phyloP scores from a whole-genome alignment of 2,888 invertebrate species.

The Yponomeuta sedellus region DNA sequence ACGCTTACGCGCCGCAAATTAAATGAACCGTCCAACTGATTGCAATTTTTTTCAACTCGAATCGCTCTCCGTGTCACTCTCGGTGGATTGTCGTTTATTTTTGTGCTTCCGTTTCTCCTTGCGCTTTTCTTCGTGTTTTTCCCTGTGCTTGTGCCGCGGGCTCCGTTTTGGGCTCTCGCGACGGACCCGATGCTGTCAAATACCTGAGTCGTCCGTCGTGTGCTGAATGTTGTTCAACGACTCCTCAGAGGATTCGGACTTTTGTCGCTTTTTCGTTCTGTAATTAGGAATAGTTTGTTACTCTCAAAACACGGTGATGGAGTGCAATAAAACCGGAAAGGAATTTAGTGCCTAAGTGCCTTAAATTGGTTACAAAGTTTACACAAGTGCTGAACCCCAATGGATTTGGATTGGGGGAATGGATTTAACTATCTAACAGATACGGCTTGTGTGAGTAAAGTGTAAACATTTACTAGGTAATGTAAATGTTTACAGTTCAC shows the following conservation, averaged over 20 bases:
- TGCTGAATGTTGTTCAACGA: slow-evolving; percentile 65
- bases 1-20: background rate
- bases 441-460: too few species aligned
- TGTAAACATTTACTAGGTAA: too few species aligned
- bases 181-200: slow-evolving; percentile 69
- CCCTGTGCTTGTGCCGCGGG: slow-evolving; percentile 34
- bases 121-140: slow-evolving; percentile 37
- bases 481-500: too few species aligned
- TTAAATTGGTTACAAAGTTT: too few species aligned
- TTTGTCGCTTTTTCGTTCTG: slow-evolving; percentile 57
- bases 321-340: background rate
- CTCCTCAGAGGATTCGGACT: slow-evolving; percentile 61
- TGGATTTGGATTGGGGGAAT: too few species aligned
- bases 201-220: slow-evolving; percentile 68
- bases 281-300: slow-evolving; percentile 11
- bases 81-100: slow-evolving; percentile 45
- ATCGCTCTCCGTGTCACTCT: slow-evolving; percentile 49
- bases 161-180: slow-evolving; percentile 56
- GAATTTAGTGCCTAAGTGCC: too few species aligned
- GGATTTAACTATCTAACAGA: background rate
- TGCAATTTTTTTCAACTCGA: slow-evolving; percentile 48
- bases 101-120: slow-evolving; percentile 42
- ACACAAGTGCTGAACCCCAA: too few species aligned
- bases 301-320: too few species aligned
- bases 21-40: background rate